Base-by-base conservation (phyloP, 2,113 vertebrate genomes). In the Shinisaurus crocodilurus region DNA sequence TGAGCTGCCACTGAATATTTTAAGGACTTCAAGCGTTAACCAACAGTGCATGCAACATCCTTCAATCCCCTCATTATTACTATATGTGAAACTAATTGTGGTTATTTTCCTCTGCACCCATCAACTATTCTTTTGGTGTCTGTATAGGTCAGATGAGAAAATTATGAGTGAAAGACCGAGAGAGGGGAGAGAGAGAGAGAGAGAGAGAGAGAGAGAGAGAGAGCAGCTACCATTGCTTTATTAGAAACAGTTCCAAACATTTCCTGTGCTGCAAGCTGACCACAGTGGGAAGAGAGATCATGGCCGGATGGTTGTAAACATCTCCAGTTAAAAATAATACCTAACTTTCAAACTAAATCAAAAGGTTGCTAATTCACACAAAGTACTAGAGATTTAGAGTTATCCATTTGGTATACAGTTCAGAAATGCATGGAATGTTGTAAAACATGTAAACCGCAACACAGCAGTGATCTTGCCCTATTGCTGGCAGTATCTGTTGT, bases 381-480 rank as follows among this genome's bases (percentile, higher is more conserved):
- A 96, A 96, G 96, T 94, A 87, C 93, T 92, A 15, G 93, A 97
- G 97, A 97, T 96, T 97, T 96, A 96, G 94, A 95, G 94, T 93
- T 94, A 95, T 94, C 94, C 95, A 96, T 95, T 96, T 96, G 95
- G 95, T 95, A 95, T 96, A 96, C 96, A 95, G 96, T 92, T 95
- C 97, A 97, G 96, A 96, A 97, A 98, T 96, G 96, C 90, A 34
- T 92, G 97, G 97, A 97, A 98, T 97, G 97, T 95, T 95, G 96
- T 93, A 97, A 95, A 96, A 96, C 95, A 95, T 96, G 93, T 93
- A 96, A 96, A 97, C 97, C 97, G 95, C 97, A 97, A 95, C 96
- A 96, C 95, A 97, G 96, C 97, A 93, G 95, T 95, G 91, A 94
- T 95, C 97, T 94, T 95, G 95, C 96, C 93, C 96, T 80, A 88